Base-by-base conservation (phyloP, 2,797 vertebrate genomes). In the Scolopax bukidnonensis region DNA sequence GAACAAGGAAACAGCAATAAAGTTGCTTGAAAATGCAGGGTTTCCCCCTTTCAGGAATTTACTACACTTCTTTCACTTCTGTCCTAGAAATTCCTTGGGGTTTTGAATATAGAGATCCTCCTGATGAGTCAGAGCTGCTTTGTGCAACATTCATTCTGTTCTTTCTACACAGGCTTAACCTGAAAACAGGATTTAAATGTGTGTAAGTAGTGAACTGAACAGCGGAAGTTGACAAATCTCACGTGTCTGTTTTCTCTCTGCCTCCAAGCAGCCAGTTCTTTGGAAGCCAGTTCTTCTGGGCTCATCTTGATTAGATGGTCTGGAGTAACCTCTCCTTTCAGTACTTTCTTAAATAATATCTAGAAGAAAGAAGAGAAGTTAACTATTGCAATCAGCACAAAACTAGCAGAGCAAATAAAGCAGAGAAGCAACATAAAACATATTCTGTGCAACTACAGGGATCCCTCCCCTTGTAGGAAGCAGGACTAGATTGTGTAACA, bases 241-340 rank as follows among this genome's bases (percentile, higher is more conserved):
- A 99, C 99, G 40, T 99, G 99, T 98, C 99, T 98, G 96, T 99
- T 99, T 97, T 99, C 99, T 96, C 99, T 98, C 96, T 98, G 98
- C 97, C 99, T 98, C 99, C 99, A 99, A 54, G 99, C 99, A 97
- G 99, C 99, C 96, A 99, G 95, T 90, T 99, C 99, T 97, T 99
- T 99, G 7, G 99, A 99, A 94, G 99, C 99, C 93, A 99, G 97
- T 87, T 99, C 99, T 97, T 99, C 99, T 3, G 99, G 99, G 96
- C 99, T 99, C 99, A 99, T 99, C 97, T 98, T 99, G 97, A 99
- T 99, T 45, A 99, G 98, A 97, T 99, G 99, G 91, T 98, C 97
- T 88, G 99, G 99, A 92, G 99, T 99, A 95, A 99, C 99, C 83
- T 99, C 99, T 90, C 99, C 99, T 97, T 99, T 99, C 71, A 99